Evolutionary conservation across 92 coral and sea anemone genomes (phyloP).

Genomic region (Plumapathes pennacea): DNA sequence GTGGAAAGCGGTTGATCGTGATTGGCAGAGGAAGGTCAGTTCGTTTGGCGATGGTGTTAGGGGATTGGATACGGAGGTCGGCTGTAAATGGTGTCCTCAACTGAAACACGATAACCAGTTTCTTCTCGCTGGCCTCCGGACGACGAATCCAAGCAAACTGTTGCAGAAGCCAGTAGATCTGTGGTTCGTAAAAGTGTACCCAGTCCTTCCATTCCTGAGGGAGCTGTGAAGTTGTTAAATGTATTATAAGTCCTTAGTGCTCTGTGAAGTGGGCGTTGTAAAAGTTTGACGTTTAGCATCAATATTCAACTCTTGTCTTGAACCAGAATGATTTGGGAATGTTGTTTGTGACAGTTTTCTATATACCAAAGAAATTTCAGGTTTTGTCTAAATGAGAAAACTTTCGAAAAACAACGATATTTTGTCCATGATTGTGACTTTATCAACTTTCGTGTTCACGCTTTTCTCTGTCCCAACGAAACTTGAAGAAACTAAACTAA

Average conservation of each 20-base stretch:
- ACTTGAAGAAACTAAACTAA: no score
- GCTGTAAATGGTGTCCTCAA: constrained; percentile 49
- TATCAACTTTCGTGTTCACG: no score
- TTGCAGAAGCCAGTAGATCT: constrained; percentile 42
- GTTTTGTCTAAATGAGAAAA: no score
- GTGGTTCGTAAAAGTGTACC: constrained; percentile 37
- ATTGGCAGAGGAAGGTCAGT: constrained; percentile 51
- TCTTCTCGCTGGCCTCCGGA: background rate
- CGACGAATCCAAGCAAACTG: constrained; percentile 46
- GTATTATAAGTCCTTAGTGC: background rate
- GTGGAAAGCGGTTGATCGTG: constrained; percentile 28
- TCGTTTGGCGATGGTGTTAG: constrained; percentile 34
- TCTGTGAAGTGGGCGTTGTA: no score
- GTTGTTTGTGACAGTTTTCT: no score
- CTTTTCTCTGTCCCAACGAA: no score
- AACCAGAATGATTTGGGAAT: no score
- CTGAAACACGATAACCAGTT: constrained; percentile 17
- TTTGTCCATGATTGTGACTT: no score
- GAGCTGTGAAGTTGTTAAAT: constrained; percentile 30
- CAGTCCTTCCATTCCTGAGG: constrained; percentile 25
- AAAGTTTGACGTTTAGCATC: no score
- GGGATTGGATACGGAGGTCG: constrained; percentile 20
- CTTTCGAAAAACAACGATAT: no score
- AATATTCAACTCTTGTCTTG: no score
- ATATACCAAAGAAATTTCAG: no score